These are phyloP conservation scores for Pycnomerus fuliginosus DNA, from an alignment of 2,888 invertebrate species.

Conservation along the genomic window DNA sequence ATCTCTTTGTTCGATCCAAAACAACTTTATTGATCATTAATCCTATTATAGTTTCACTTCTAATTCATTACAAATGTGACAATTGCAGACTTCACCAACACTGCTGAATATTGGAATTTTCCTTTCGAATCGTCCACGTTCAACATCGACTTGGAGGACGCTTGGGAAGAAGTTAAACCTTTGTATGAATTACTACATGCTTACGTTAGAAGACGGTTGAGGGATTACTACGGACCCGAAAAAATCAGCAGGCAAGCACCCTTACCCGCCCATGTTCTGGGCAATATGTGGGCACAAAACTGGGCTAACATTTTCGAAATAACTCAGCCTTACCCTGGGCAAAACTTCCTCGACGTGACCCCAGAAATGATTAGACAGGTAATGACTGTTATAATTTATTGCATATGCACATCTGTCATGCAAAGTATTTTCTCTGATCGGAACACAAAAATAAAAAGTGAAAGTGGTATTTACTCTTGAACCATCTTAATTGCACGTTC, in stretches of 20 bases:
- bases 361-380: conserved; percentile 79
- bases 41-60: conserved; percentile 7
- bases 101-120: conserved; percentile 86
- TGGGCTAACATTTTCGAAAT: conserved; percentile 82
- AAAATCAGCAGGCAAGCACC: conserved; percentile 77
- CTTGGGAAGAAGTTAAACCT: conserved; percentile 83
- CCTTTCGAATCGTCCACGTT: conserved; percentile 79
- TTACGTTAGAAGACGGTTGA: conserved; percentile 80
- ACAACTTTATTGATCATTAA: conserved; percentile 12
- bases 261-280: conserved; percentile 80
- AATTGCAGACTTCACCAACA: conserved; percentile 77
- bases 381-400: no score
- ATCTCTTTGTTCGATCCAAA: conserved; percentile 5
- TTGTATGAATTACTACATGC: conserved; percentile 86
- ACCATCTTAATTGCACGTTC: conserved; percentile 1
- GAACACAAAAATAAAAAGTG: conserved; percentile 19
- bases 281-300: conserved; percentile 89
- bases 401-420: no score
- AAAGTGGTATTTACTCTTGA: conserved; percentile 15
- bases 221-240: conserved; percentile 82
- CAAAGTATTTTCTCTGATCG: no score
- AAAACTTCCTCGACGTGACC: conserved; percentile 76
- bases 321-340: conserved; percentile 83
- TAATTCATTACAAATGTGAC: neutral
- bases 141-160: conserved; percentile 74